Evolutionary conservation across 1,140 invertebrate genomes (phyloP), one percentile per base, ranked within the genome.

Genomic region (Brachystomella parvula): DNA sequence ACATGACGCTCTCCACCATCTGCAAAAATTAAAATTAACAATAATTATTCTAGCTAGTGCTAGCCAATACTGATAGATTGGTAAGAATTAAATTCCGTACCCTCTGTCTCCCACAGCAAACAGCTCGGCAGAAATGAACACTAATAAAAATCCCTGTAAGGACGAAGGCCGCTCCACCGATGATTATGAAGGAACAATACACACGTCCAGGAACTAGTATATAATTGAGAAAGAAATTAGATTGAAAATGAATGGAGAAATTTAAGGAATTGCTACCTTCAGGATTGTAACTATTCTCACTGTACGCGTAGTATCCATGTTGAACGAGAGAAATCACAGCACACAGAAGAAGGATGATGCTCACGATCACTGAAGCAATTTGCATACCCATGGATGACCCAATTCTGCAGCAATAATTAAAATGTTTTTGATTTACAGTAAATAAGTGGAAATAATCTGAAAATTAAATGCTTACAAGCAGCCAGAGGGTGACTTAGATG

Each of bases 361-460:
- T 15, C 3, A 61, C 2, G 1, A 47, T 9, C 15, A 30, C 28
- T 3, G 56, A 53, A 44, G 57, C 32, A 9, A 66, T 66, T 47
- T 66, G 64, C 21, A 66, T 44, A n/a, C 64, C 64, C 56, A 66
- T 59, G 26, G 64, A 17, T 3, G 28, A 28, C 26, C 64, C 64
- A 28, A 66, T 59, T 15, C 57, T 61, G 32, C 62, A 64, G 29
- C 31, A 39, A 62, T 26, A 47, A 15, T 31, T 3, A 3, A 60
- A 60, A 12, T 28, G 28, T 60, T 33, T 28, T 6, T 30, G 31
- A 28, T 15, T 12, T 33, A 3, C 9, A 9, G 29, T 6, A 6
- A 15, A 29, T 30, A 60, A 9, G 3, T 28, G 28, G 28, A 31
- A 60, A 9, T 31, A 33, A 26, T 12, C 26, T 6, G 3, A 3